Evolutionary conservation across 2,888 invertebrate genomes (phyloP).

Genomic region (Melipona beecheii): DNA sequence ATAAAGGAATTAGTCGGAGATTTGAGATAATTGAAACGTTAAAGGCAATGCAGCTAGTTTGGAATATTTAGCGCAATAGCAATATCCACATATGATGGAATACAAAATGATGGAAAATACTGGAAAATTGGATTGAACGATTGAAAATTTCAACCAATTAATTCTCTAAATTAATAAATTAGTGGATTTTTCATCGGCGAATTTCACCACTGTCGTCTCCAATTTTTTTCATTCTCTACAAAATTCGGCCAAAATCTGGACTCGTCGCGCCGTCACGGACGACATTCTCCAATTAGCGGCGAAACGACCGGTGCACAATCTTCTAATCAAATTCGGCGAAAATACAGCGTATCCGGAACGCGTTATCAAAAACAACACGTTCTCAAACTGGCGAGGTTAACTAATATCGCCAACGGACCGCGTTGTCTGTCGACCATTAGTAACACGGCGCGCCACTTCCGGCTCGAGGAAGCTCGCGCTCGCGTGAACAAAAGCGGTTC

Average conservation of each 20-base stretch:
- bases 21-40: too few relatives aligned
- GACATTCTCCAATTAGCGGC: background rate
- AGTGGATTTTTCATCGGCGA: too few relatives aligned
- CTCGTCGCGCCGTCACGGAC: background rate
- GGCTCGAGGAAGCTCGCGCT: background rate
- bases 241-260: background rate
- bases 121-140: too few relatives aligned
- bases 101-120: too few relatives aligned
- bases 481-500: slow-evolving; percentile 30
- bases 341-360: background rate
- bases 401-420: background rate
- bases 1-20: too few relatives aligned
- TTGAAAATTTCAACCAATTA: too few relatives aligned
- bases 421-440: slow-evolving; percentile 14
- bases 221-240: too few relatives aligned
- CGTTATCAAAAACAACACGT: background rate
- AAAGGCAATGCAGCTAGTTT: too few relatives aligned
- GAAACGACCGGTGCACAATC: background rate
- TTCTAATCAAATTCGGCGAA: background rate
- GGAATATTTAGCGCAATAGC: too few relatives aligned
- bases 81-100: too few relatives aligned
- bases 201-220: too few relatives aligned
- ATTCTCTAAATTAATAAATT: too few relatives aligned
- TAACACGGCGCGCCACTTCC: background rate
- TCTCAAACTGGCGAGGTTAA: background rate